A percentile compares a stretch with the other conserved stretches of the same genome.
Evolutionary conservation across 2,113 vertebrate genomes (phyloP).

Genomic region (Choloepus hoffmanni): DNA sequence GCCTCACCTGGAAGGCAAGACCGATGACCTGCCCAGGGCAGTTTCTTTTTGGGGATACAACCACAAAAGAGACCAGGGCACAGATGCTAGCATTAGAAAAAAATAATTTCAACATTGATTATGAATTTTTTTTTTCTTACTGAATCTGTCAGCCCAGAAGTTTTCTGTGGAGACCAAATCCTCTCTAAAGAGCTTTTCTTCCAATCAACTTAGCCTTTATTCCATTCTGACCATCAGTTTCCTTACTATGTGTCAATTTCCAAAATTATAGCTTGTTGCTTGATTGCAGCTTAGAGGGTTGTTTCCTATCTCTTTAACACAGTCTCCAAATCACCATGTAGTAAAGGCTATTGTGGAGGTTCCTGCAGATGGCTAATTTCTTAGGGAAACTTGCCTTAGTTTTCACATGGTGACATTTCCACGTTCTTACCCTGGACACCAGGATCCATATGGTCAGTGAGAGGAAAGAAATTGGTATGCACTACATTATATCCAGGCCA

Average conservation of each 20-base stretch:
- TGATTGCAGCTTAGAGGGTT: background rate
- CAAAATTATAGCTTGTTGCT: conserved; percentile 45
- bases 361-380: conserved; percentile 40
- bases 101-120: background rate
- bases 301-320: conserved; percentile 2
- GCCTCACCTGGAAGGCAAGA: background rate
- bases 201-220: background rate
- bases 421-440: background rate
- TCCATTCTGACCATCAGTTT: conserved; percentile 15
- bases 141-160: background rate
- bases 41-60: background rate
- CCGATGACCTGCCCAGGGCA: background rate
- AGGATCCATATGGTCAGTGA: background rate
- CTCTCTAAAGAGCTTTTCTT: background rate
- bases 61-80: background rate
- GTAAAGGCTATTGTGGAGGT: conserved; percentile 6
- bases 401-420: background rate
- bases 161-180: conserved; percentile 16
- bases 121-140: background rate
- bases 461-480: background rate
- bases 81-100: background rate
- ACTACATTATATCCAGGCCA: background rate
- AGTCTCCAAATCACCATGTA: conserved; percentile 38
- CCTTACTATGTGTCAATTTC: conserved; percentile 10
- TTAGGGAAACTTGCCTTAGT: background rate